phyloP scores from a whole-genome alignment of 2,113 vertebrate species.

The Cyprinodon tularosa region DNA sequence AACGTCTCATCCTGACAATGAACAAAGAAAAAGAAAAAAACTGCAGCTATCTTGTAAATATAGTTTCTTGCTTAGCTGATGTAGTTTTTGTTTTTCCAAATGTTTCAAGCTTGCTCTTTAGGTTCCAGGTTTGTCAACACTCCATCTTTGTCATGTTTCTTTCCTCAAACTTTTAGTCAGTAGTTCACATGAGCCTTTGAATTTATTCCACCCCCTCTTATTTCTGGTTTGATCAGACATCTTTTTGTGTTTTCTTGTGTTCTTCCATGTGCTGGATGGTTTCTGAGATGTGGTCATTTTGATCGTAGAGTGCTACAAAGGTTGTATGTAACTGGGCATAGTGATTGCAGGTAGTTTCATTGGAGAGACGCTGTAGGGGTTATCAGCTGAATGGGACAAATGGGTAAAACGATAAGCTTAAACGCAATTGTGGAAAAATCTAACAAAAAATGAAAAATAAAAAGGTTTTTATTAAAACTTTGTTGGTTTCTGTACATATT shows the following conservation, averaged over 20 bases:
- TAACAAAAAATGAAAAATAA: constrained; percentile 74
- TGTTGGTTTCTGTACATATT: constrained; percentile 33
- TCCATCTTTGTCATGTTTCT: constrained; percentile 67
- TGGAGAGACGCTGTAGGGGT: constrained; percentile 34
- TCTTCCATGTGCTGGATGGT: constrained; percentile 37
- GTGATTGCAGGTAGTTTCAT: constrained; percentile 43
- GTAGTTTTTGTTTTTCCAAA: constrained; percentile 35
- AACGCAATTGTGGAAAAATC: constrained; percentile 65
- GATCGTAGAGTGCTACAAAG: constrained; percentile 80
- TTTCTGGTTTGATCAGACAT: constrained; percentile 1
- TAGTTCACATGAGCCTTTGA: constrained; percentile 37
- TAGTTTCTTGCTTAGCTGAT: constrained; percentile 42
- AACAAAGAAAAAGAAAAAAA: constrained; percentile 40
- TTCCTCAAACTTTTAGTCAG: constrained; percentile 50
- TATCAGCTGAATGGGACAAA: constrained; percentile 50
- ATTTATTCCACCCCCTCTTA: constrained; percentile 8
- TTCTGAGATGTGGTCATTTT: constrained; percentile 78
- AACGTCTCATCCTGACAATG: constrained; percentile 32
- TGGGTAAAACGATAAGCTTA: constrained; percentile 42
- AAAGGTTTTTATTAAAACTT: constrained; percentile 82
- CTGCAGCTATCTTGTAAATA: constrained; percentile 70
- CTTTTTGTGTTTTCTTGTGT: constrained; percentile 39
- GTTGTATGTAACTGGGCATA: constrained; percentile 45
- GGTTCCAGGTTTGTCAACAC: constrained; percentile 68
- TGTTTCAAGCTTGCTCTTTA: constrained; percentile 76